These are phyloP conservation scores for Halictus rubicundus DNA, from an alignment of 1,140 invertebrate genomes.

Conservation along the genomic window DNA sequence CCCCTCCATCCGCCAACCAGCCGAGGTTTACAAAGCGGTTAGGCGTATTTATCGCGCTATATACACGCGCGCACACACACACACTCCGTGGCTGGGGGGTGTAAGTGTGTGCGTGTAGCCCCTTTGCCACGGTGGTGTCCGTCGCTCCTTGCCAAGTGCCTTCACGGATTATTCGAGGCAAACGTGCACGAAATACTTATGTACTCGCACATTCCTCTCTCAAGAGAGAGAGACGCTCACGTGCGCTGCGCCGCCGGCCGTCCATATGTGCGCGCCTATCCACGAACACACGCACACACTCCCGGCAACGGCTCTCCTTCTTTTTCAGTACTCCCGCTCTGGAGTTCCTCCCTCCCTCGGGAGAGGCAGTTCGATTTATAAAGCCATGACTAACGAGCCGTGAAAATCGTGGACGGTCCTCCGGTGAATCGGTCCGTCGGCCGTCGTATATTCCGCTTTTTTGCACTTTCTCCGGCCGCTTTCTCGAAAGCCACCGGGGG, in stretches of 20 bases:
- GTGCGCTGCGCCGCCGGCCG: too few species aligned
- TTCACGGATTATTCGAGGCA: slow-evolving; percentile 53
- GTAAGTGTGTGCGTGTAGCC: neutral
- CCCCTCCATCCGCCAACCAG: slow-evolving; percentile 28
- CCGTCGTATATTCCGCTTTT: slow-evolving; percentile 8
- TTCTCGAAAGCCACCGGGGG: neutral
- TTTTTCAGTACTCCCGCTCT: neutral
- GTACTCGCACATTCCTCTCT: slow-evolving; percentile 49
- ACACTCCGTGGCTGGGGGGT: neutral
- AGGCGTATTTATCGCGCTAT: slow-evolving; percentile 69
- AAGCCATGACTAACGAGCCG: slow-evolving; percentile 65
- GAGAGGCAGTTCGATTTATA: slow-evolving; percentile 50
- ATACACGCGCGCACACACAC: slow-evolving; percentile 31
- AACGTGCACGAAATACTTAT: slow-evolving; percentile 56
- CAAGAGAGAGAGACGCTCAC: neutral
- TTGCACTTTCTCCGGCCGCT: neutral
- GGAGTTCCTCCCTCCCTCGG: neutral
- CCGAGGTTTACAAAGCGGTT: slow-evolving; percentile 65
- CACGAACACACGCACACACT: neutral
- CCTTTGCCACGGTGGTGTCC: neutral
- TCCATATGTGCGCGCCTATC: too few species aligned
- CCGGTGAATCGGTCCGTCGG: slow-evolving; percentile 22
- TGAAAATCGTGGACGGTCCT: slow-evolving; percentile 65
- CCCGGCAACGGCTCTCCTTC: neutral
- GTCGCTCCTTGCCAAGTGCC: slow-evolving; percentile 44